These are phyloP conservation scores for Drosophila ambigua DNA, from an alignment of 1,140 invertebrate species.

Conservation along the genomic window DNA sequence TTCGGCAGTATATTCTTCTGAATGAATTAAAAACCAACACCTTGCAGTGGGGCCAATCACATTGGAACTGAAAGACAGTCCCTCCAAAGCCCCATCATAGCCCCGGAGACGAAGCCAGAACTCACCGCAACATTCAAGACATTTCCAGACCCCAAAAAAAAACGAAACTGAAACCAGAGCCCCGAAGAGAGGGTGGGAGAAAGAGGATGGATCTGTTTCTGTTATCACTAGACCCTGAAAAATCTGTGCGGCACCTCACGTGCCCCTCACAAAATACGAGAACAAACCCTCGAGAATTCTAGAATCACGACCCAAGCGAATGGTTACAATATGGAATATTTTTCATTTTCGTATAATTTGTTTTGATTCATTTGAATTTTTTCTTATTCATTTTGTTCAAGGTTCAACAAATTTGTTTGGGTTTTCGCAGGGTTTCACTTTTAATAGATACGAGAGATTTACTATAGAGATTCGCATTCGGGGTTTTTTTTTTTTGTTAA, in stretches of 20 bases:
- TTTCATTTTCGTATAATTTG: constrained; percentile 32
- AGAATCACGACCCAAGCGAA: constrained; percentile 45
- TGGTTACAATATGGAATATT: constrained; percentile 33
- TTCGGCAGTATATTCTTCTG: background rate
- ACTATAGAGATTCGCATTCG: too few species aligned
- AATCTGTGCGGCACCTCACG: constrained; percentile 39
- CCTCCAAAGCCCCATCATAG: background rate
- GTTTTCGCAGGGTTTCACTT: constrained; percentile 9
- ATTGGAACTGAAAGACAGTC: constrained; percentile 15
- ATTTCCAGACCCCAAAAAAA: constrained; percentile 32
- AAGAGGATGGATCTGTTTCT: constrained; percentile 21
- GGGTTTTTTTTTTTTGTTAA: constrained; percentile 8
- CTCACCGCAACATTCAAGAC: constrained; percentile 41
- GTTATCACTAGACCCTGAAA: constrained; percentile 18
- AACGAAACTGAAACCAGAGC: constrained; percentile 6
- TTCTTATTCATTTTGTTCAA: constrained; percentile 5
- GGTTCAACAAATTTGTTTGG: constrained; percentile 19
- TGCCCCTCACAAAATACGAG: constrained; percentile 40
- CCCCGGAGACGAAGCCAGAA: constrained; percentile 22
- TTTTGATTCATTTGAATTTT: constrained; percentile 39
- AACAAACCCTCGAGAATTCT: constrained; percentile 25
- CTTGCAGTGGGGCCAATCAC: constrained; percentile 13
- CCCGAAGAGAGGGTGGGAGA: background rate
- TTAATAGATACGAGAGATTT: too few species aligned
- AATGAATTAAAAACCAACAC: constrained; percentile 6